Evolutionary conservation across 1,140 invertebrate species (phyloP).

Genomic region (Drosophila sucinea): DNA sequence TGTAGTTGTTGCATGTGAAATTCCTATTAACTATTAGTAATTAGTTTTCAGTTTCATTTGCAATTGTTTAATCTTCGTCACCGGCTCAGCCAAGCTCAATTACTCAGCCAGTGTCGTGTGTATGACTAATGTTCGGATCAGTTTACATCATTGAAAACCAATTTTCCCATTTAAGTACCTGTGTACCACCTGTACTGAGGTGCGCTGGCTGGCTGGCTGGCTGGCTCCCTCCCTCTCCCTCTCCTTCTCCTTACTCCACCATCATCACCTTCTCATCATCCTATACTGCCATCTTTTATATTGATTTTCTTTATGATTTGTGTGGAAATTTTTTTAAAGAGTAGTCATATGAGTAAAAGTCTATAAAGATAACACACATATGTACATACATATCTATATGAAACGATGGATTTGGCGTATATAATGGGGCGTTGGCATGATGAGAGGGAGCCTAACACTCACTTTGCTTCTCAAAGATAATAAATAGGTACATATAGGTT

Average conservation of each 20-base stretch:
- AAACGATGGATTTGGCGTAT: conserved; percentile 18
- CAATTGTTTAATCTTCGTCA: conserved; percentile 7
- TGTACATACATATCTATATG: too few species aligned
- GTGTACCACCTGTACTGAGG: not conserved
- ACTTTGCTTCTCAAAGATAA: conserved; percentile 41
- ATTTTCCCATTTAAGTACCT: not conserved
- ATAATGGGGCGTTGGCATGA: conserved; percentile 11
- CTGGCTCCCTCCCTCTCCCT: too few species aligned
- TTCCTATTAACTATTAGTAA: not conserved
- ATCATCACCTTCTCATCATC: too few species aligned
- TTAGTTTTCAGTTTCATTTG: too few species aligned
- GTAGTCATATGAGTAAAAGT: conserved; percentile 37
- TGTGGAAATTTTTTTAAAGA: conserved; percentile 29
- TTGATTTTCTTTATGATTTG: conserved; percentile 40
- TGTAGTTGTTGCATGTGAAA: conserved; percentile 1
- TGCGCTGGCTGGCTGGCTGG: too few species aligned
- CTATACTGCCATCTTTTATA: conserved; percentile 3
- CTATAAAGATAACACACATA: conserved; percentile 35
- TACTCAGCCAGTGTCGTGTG: not conserved
- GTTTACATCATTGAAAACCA: conserved; percentile 3
- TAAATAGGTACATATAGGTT: conserved; percentile 25
- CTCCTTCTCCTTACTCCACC: too few species aligned
- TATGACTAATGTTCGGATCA: conserved; percentile 2
- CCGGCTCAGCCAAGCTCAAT: not conserved
- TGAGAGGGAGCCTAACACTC: conserved; percentile 19